Conservation (phyloP, 1,140 invertebrate genomes). For the Acromyrmex heyeri region DNA sequence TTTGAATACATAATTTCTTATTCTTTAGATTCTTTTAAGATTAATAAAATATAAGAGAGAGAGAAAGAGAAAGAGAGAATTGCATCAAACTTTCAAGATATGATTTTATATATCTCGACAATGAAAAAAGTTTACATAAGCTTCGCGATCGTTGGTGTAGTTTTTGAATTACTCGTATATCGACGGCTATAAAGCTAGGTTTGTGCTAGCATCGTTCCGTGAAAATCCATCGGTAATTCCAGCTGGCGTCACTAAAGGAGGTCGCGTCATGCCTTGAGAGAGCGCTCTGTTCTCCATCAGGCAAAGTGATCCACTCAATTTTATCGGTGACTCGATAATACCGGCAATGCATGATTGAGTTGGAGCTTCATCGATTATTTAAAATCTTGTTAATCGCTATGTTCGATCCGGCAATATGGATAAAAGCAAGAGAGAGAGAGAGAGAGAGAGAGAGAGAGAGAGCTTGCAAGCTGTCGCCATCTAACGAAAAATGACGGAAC, state of each 20-base stretch:
- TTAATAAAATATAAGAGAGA: background rate
- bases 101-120: too few relatives aligned
- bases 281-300: slow-evolving; percentile 12
- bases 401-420: slow-evolving; percentile 15
- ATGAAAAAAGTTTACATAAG: slow-evolving; percentile 37
- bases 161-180: slow-evolving; percentile 51
- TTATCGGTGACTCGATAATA: background rate
- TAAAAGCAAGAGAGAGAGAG: slow-evolving; percentile 13
- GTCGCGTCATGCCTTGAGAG: slow-evolving; percentile 22
- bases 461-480: slow-evolving; percentile 72
- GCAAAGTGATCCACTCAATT: slow-evolving; percentile 14
- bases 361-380: slow-evolving; percentile 48
- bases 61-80: background rate
- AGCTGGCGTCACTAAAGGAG: slow-evolving; percentile 38
- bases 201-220: slow-evolving; percentile 24
- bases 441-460: too few relatives aligned
- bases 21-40: background rate
- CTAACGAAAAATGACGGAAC: slow-evolving; percentile 68
- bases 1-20: background rate
- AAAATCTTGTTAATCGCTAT: slow-evolving; percentile 46
- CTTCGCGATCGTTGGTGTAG: slow-evolving; percentile 48
- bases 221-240: slow-evolving; percentile 62
- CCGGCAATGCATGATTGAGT: background rate
- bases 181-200: slow-evolving; percentile 62
- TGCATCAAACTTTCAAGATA: slow-evolving; percentile 11